phyloP scores from a whole-genome alignment of 2,797 vertebrate genomes.

The Fistularia tabacaria region DNA sequence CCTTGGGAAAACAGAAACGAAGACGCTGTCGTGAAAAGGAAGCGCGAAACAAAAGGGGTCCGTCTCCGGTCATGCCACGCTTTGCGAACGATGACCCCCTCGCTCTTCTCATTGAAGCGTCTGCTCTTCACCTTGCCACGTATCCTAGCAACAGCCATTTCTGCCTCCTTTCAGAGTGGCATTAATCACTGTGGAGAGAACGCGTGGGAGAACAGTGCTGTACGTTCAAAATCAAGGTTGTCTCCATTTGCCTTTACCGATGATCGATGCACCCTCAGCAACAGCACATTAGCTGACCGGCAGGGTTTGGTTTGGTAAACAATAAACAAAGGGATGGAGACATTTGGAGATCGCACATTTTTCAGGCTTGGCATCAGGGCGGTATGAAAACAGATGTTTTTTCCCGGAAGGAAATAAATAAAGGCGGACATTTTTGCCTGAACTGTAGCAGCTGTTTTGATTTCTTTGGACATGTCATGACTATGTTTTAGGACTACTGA shows the following conservation, averaged over 20 bases:
- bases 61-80: conserved; percentile 42
- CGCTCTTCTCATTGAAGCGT: conserved; percentile 62
- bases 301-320: neutral
- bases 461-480: too few species aligned
- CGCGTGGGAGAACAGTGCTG: conserved; percentile 71
- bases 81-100: conserved; percentile 51
- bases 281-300: conserved; percentile 5
- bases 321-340: neutral
- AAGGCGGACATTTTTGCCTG: too few species aligned
- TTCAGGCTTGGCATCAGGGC: too few species aligned
- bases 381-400: too few species aligned
- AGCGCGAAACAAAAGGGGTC: conserved; percentile 43
- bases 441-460: too few species aligned
- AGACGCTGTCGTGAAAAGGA: conserved; percentile 15
- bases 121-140: conserved; percentile 76
- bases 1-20: conserved; percentile 20
- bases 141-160: conserved; percentile 83
- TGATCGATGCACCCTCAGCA: conserved; percentile 6
- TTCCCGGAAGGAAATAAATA: too few species aligned
- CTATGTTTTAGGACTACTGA: too few species aligned
- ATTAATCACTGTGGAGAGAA: conserved; percentile 74
- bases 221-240: conserved; percentile 42
- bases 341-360: too few species aligned
- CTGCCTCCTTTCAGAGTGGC: conserved; percentile 74
- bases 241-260: conserved; percentile 47